Percentiles rank a stretch among this genome's conserved stretches.
These are phyloP conservation scores for Acleris sparsana DNA, from an alignment of 2,888 invertebrate genomes.

Conservation along the genomic window DNA sequence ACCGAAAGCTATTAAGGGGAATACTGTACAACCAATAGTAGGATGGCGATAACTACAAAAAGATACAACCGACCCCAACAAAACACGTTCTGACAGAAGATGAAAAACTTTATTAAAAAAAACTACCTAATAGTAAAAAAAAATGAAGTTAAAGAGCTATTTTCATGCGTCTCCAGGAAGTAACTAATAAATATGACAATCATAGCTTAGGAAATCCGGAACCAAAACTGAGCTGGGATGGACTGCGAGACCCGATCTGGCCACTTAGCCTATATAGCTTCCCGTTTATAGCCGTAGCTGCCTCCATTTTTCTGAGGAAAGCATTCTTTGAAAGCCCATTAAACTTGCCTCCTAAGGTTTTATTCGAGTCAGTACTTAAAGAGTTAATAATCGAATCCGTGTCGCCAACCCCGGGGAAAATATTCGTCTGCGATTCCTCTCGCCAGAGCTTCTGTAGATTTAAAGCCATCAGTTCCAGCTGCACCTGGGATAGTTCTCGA, in stretches of 20 bases:
- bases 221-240: slow-evolving; percentile 64
- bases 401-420: slow-evolving; percentile 65
- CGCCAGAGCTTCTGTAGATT: slow-evolving; percentile 84
- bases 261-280: slow-evolving; percentile 69
- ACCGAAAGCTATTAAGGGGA: no score
- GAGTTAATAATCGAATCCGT: slow-evolving; percentile 73
- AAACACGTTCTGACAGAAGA: no score
- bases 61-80: no score
- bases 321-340: slow-evolving; percentile 68
- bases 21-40: no score
- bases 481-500: slow-evolving; percentile 85
- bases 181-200: slow-evolving; percentile 3
- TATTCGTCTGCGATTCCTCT: slow-evolving; percentile 73
- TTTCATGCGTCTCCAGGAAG: neutral
- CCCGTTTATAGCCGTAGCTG: slow-evolving; percentile 69
- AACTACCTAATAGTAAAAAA: neutral
- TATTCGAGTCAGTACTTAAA: slow-evolving; percentile 67
- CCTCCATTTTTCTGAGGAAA: slow-evolving; percentile 76
- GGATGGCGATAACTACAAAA: no score
- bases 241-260: slow-evolving; percentile 58
- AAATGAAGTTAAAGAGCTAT: neutral
- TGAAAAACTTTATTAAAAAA: neutral
- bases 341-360: slow-evolving; percentile 68
- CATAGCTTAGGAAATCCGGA: slow-evolving; percentile 47
- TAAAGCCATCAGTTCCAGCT: slow-evolving; percentile 85